phyloP scores from a whole-genome alignment of 2,888 invertebrate species.

The Zaprionus bogoriensis region DNA sequence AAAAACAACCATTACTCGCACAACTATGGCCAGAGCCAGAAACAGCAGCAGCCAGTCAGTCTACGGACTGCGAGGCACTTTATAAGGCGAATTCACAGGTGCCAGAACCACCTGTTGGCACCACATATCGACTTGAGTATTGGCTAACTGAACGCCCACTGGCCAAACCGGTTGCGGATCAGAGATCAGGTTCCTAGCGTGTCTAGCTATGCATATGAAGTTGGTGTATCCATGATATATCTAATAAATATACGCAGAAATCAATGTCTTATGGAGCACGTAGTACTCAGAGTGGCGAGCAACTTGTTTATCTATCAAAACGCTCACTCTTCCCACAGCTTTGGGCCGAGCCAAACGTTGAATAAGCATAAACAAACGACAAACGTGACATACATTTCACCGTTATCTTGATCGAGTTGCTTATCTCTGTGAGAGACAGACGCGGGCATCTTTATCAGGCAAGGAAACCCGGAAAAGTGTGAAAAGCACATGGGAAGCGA shows the following conservation, averaged over 20 bases:
- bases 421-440: slow-evolving; percentile 30
- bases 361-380: slow-evolving; percentile 31
- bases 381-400: slow-evolving; percentile 69
- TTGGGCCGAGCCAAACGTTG: slow-evolving; percentile 11
- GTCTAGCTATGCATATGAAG: neutral
- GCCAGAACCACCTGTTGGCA: slow-evolving; percentile 58
- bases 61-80: slow-evolving; percentile 32
- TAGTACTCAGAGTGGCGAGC: slow-evolving; percentile 14
- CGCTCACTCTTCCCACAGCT: slow-evolving; percentile 44
- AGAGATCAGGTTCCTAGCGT: slow-evolving; percentile 41
- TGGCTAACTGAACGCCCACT: slow-evolving; percentile 59
- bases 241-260: slow-evolving; percentile 48
- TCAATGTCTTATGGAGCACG: slow-evolving; percentile 62
- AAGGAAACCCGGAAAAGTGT: slow-evolving; percentile 14
- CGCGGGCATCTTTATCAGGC: slow-evolving; percentile 30
- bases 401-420: slow-evolving; percentile 49
- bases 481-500: slow-evolving; percentile 7
- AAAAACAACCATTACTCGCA: slow-evolving; percentile 2
- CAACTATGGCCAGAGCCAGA: slow-evolving; percentile 17
- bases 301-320: slow-evolving; percentile 23
- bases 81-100: slow-evolving; percentile 45
- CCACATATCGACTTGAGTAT: slow-evolving; percentile 31
- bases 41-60: slow-evolving; percentile 42
- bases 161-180: slow-evolving; percentile 51
- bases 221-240: slow-evolving; percentile 1